A percentile compares a stretch with the other conserved stretches of the same genome.
Conservation (phyloP, 1,140 invertebrate species). For the Drosophila repleta region DNA sequence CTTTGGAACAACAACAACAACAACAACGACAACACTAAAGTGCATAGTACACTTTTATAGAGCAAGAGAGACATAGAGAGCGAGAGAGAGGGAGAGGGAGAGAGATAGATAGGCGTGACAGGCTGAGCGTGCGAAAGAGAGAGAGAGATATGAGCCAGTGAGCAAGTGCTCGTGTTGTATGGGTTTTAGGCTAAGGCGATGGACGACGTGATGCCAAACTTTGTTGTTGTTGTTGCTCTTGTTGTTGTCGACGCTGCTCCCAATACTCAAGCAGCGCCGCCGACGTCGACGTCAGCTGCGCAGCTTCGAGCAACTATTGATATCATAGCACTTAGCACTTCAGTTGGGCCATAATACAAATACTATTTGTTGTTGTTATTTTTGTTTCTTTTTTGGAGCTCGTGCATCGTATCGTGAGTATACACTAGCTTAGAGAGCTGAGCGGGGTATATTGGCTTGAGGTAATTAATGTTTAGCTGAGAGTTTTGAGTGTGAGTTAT, state of each 20-base stretch:
- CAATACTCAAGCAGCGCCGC: constrained; percentile 19
- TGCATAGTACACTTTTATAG: constrained; percentile 62
- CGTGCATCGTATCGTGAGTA: neutral
- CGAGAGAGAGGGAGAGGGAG: constrained; percentile 1
- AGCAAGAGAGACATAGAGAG: neutral
- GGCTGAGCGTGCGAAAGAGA: neutral
- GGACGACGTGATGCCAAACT: constrained; percentile 24
- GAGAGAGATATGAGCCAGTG: neutral
- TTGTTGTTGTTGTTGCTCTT: constrained; percentile 3
- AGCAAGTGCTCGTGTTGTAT: constrained; percentile 28
- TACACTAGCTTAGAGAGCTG: neutral
- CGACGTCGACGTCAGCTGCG: constrained; percentile 10
- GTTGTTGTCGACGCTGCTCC: constrained; percentile 14
- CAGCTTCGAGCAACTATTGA: constrained; percentile 39
- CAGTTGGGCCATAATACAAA: constrained; percentile 7
- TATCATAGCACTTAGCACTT: constrained; percentile 32
- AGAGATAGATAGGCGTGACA: neutral
- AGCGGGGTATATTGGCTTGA: neutral
- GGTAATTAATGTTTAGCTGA: no score
- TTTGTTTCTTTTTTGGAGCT: constrained; percentile 11
- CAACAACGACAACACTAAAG: constrained; percentile 19
- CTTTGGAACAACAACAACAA: neutral
- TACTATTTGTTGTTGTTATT: constrained; percentile 16
- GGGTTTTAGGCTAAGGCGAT: constrained; percentile 13
- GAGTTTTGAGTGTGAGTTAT: no score